Evolutionary conservation across 2,888 invertebrate species (phyloP), one percentile per base, ranked within the genome.

Genomic region (Keiferia lycopersicella): DNA sequence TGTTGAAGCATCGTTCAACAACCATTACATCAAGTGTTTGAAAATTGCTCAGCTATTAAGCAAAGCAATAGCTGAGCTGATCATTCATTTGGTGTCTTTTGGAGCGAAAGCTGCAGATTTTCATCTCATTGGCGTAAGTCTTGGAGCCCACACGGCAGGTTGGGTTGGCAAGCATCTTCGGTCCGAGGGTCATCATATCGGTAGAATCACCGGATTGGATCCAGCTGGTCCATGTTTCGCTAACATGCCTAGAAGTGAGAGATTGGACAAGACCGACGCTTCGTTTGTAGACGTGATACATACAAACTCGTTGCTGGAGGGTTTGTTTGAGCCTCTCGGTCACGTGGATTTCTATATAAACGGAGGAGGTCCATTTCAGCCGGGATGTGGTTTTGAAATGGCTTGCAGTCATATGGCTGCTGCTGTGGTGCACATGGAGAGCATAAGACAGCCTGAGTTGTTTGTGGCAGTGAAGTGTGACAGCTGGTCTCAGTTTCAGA

Each of bases 141-240:
- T 30, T 11, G 56, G 56, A 8, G 30, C 56, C 8, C 56, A 56
- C 4, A 18, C n/a, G 1, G 56, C 56, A 6, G 56, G 56, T 16
- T 56, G 56, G 56, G 56, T 34, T 16, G 56, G 56, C 14, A 26
- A 34, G 56, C 14, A 56, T 34, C n/a, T n/a, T 10, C 34, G 34
- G 10, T 16, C 11, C 10, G 16, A 7, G 30, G 76, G 75, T 8
- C 63, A 16, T 3, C 73, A 69, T 12, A 26, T 77, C 1, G 64
- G 69, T 1, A 65, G 67, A 12, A 22, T 76, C n/a, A 69, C 67
- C 0, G 72, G 67, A 0, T 61, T 77, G 0, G 78, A 78, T 18
- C 72, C 76, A 0, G 61, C 74, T 2, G 76, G 77, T 0, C 76
- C 74, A 0, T 78, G 77, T 63, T 76, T 74, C 51, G 66, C 75